Evolutionary conservation across 1,140 invertebrate genomes (phyloP).

Genomic region (Wasmannia auropunctata): DNA sequence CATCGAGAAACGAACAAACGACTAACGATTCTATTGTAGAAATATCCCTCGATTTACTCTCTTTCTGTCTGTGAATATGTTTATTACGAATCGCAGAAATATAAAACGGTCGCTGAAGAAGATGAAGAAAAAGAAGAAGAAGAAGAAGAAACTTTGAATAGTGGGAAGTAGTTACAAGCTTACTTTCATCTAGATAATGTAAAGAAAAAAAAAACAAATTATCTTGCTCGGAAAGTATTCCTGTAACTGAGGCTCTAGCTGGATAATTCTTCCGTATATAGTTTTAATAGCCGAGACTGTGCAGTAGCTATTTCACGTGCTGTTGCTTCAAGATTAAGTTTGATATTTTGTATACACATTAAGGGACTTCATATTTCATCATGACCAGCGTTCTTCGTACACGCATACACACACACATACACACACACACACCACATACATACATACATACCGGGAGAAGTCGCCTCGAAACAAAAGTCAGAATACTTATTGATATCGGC

Average conservation of each 20-base stretch:
- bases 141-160: constrained; percentile 37
- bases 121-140: not conserved
- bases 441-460: constrained; percentile 18
- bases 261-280: constrained; percentile 70
- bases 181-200: constrained; percentile 29
- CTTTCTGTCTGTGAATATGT: constrained; percentile 71
- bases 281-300: constrained; percentile 74
- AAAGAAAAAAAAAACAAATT: no score
- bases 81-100: constrained; percentile 50
- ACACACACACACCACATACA: not conserved
- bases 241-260: constrained; percentile 66
- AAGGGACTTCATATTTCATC: constrained; percentile 33
- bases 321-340: constrained; percentile 72
- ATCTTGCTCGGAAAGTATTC: constrained; percentile 30
- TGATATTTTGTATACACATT: constrained; percentile 48
- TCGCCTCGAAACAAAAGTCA: constrained; percentile 29
- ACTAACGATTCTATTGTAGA: constrained; percentile 48
- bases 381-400: constrained; percentile 37
- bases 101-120: constrained; percentile 30
- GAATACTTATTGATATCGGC: constrained; percentile 28
- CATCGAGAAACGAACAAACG: constrained; percentile 63
- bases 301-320: constrained; percentile 66
- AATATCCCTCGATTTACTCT: constrained; percentile 64
- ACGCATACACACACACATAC: not conserved
- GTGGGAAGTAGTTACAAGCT: constrained; percentile 61